Conservation (phyloP, 1,140 invertebrate genomes). For the Drosophila bifasciata region DNA sequence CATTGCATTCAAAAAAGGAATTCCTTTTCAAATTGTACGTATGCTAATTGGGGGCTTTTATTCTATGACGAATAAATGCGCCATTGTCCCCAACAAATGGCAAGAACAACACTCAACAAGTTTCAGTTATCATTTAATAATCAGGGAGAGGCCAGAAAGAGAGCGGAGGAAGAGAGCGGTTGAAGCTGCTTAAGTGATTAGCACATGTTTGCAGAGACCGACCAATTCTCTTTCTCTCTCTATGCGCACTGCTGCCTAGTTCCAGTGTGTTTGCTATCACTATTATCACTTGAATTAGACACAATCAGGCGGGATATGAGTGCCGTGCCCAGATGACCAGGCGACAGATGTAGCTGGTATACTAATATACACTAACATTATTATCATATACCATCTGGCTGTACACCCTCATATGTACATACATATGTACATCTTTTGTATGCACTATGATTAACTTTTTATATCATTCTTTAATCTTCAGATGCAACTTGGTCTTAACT, state of each 20-base stretch:
- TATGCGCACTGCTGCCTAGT: background rate
- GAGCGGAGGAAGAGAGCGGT: background rate
- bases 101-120: constrained; percentile 3
- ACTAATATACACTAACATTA: background rate
- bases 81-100: constrained; percentile 6
- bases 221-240: constrained; percentile 12
- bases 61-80: constrained; percentile 19
- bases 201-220: constrained; percentile 19
- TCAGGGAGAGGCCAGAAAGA: background rate
- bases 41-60: constrained; percentile 38
- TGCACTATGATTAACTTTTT: background rate
- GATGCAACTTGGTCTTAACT: no score
- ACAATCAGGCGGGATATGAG: constrained; percentile 28
- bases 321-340: background rate
- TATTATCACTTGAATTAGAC: constrained; percentile 61
- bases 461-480: no score
- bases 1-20: constrained; percentile 26
- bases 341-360: background rate
- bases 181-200: constrained; percentile 26
- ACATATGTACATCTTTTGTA: background rate
- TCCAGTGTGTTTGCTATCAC: constrained; percentile 37
- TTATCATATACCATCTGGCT: no score
- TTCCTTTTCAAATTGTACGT: constrained; percentile 13
- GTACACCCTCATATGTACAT: no score
- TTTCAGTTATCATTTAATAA: constrained; percentile 50